Base-by-base conservation (phyloP, 2,888 invertebrate species). In the Drosophila nr. medialis region DNA sequence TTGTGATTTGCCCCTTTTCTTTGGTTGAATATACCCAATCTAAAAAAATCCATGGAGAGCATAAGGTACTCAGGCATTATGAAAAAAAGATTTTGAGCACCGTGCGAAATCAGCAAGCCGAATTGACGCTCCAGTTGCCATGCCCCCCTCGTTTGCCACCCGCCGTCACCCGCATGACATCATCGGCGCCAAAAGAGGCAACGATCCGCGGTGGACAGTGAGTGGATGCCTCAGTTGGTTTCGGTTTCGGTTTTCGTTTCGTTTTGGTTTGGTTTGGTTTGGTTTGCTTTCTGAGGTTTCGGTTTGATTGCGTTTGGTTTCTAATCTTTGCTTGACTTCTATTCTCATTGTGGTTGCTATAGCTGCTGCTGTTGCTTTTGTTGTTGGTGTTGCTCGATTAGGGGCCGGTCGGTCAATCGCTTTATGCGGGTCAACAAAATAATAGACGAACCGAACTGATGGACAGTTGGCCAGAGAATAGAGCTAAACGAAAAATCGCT, bases 31-130 rank as follows among this genome's bases (percentile, higher is more conserved):
- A 64, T 62, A 32, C 49, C 64, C 64, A 32, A 21, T 15, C 2
- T 4, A 15, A 7, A 29, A 29, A 4, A 18, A 6, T 13, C 6
- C 0, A 29, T 29, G 8, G 45, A 5, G 42, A 27, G 27, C 10
- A 11, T 11, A 32, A 63, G 58, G 69, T 73, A 74, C 45, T 69
- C 18, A 15, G 13, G 54, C 36, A 64, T 65, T 71, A 72, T 75
- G 15, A 65, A 64, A 56, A 66, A 69, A 69, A 80, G 75, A 67
- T 77, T 77, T 77, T 74, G 61, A 75, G 86, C 67, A 85, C 77
- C 81, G 86, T 82, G 81, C 82, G 80, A 85, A 82, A 86, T 80
- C 53, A 59, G 72, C 77, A 66, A 77, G 70, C 72, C 79, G 60
- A 64, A 72, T 69, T 65, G 62, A 61, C 62, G 78, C 67, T 72